Evolutionary conservation across 2,113 vertebrate species (phyloP), one percentile per base, ranked within the genome.

Genomic region (Chloebia gouldiae): DNA sequence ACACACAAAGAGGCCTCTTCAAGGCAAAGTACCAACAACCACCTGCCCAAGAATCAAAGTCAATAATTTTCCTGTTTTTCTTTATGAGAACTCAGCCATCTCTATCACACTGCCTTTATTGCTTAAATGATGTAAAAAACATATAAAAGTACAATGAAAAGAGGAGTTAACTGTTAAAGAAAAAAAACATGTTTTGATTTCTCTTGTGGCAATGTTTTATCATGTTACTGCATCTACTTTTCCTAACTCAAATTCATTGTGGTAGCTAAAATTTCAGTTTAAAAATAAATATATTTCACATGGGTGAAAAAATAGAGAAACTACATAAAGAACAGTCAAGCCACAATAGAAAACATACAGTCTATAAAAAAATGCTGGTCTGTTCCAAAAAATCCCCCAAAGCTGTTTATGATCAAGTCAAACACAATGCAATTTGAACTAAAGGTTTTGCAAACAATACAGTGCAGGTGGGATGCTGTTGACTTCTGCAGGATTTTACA

Each of bases 211-310:
- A 82, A 63, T 16, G 30, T 59, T 93, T 95, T 90, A 73, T 88
- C 60, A n/a, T 61, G 16, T 83, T 71, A 45, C 15, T 69, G 94
- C 39, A 84, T 75, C 47, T 88, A 21, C 25, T 80, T 88, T 11
- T 40, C 75, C 35, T 83, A 81, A 73, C 17, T 81, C 65, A 82
- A 82, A 86, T 33, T 92, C 85, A 82, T 8, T 40, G 60, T 40
- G 39, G 68, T 44, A 77, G 33, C 54, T 90, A 83, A 80, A 93
- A 73, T 56, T 90, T 77, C 51, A 54, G n/a, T 72, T 91, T 68
- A 60, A 83, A 92, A 88, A 83, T 50, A 70, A 70, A 68, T 78
- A 15, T 16, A 68, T 90, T 75, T 93, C 30, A 75, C 14, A 49
- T 12, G 37, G 13, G 50, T 13, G n/a, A 82, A 83, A 22, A 24